phyloP scores from a whole-genome alignment of 2,888 invertebrate genomes.

The Stramonita haemastoma region DNA sequence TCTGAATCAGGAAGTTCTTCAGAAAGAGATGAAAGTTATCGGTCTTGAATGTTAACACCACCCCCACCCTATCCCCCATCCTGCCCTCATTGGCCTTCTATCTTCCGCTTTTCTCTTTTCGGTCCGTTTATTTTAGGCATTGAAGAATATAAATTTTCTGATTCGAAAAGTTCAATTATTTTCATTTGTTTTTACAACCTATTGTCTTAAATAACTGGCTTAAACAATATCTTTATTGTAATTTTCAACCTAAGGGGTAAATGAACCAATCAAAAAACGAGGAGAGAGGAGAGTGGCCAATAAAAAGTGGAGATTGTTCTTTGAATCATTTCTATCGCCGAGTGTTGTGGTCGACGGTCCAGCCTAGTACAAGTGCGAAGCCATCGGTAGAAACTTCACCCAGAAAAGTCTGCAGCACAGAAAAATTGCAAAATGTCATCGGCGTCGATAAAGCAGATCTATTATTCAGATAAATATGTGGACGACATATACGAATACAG shows the following conservation, averaged over 20 bases:
- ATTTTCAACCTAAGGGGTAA: neutral
- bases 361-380: too few relatives aligned
- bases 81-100: neutral
- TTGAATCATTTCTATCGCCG: neutral
- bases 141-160: neutral
- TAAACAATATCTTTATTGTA: neutral
- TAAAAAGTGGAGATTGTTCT: neutral
- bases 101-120: too few relatives aligned
- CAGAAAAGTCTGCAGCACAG: too few relatives aligned
- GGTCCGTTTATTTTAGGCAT: too few relatives aligned
- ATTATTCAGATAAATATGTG: constrained; percentile 94
- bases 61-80: neutral
- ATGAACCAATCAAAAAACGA: neutral
- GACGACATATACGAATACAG: constrained; percentile 95
- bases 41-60: neutral
- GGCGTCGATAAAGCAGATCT: constrained; percentile 84
- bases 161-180: neutral
- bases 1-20: constrained; percentile 26
- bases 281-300: neutral
- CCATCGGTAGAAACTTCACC: too few relatives aligned
- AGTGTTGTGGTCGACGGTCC: too few relatives aligned
- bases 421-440: constrained; percentile 20
- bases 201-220: too few relatives aligned
- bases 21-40: constrained; percentile 9
- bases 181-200: too few relatives aligned